Base-by-base conservation (phyloP, 2,888 invertebrate genomes). In the Cataglyphis livida region DNA sequence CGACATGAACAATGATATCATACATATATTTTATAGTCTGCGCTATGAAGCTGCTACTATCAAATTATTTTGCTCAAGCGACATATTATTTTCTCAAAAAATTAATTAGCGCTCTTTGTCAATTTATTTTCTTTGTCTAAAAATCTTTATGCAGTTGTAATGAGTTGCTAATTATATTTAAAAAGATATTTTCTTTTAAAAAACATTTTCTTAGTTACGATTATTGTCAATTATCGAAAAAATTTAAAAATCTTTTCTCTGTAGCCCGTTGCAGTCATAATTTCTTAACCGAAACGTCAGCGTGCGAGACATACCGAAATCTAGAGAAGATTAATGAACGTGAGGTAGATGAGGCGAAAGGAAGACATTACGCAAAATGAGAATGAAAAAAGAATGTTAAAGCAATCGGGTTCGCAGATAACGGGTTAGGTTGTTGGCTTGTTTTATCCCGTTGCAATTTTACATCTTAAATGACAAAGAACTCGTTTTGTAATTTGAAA, bases 401-500 rank as follows among this genome's bases (percentile, higher is more conserved):
- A 28, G 41, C 35, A 59, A 68, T 75, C 32, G 7, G 44, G 15
- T 41, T 38, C 38, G 21, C 15, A 25, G 41, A 21, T n/a, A 21
- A n/a, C 41, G 9, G 15, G 44, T 54, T 79, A 62, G 59, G 57
- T 83, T 66, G 38, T 82, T 79, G 65, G 59, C 62, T 83, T 66
- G 38, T 82, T 82, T 70, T 21, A 21, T 12, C 44, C 15, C 32
- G 28, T 57, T 41, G 54, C 70, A 38, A 66, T 85, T 88, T 88
- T 82, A 78, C 59, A 73, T 84, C 73, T 78, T 61, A 41, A 57
- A 18, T 41, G 65, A 28, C 10, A 59, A 32, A 25, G 32, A 9
- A 51, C 32, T 65, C 28, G 54, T 70, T 35, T 70, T 35, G 57
- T 85, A 84, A 65, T 87, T 86, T 79, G 81, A 87, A 71, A 48